A percentile compares a stretch with the other conserved stretches of the same genome.
These are phyloP conservation scores for Picus viridis DNA, from an alignment of 2,797 vertebrate species.

Conservation along the genomic window DNA sequence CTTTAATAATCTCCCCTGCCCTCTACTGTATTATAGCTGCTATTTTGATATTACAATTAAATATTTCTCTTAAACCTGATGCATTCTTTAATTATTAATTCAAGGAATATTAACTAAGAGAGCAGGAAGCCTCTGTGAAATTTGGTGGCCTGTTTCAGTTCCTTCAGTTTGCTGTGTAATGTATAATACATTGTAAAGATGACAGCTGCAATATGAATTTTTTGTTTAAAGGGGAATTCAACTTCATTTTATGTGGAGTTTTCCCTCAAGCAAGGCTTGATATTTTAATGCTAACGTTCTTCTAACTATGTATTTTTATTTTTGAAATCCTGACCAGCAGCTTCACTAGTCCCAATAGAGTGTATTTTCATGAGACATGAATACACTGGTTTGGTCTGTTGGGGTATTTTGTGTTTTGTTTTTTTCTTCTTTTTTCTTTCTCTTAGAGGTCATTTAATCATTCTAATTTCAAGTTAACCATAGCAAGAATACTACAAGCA, in stretches of 20 bases:
- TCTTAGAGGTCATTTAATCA: neutral
- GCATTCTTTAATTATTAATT: neutral
- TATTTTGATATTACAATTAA: neutral
- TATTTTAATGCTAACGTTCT: neutral
- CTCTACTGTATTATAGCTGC: neutral
- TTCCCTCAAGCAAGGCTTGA: neutral
- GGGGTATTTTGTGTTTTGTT: neutral
- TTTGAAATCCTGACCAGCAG: neutral
- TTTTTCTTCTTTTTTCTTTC: slow-evolving; percentile 34
- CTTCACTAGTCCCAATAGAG: neutral
- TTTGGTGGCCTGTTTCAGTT: neutral
- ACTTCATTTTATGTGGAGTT: neutral
- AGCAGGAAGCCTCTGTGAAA: neutral
- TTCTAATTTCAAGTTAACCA: slow-evolving; percentile 51
- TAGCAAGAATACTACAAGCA: slow-evolving; percentile 21
- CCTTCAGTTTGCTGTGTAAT: neutral
- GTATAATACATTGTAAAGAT: neutral
- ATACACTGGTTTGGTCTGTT: slow-evolving; percentile 4
- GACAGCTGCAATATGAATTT: neutral
- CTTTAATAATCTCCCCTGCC: neutral
- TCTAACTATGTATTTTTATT: neutral
- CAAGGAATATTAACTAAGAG: neutral
- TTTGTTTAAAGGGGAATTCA: neutral
- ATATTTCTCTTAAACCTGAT: neutral
- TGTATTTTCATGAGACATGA: slow-evolving; percentile 23